These are phyloP conservation scores for Mionectes macconnelli DNA, from an alignment of 2,113 vertebrate species.

Conservation along the genomic window DNA sequence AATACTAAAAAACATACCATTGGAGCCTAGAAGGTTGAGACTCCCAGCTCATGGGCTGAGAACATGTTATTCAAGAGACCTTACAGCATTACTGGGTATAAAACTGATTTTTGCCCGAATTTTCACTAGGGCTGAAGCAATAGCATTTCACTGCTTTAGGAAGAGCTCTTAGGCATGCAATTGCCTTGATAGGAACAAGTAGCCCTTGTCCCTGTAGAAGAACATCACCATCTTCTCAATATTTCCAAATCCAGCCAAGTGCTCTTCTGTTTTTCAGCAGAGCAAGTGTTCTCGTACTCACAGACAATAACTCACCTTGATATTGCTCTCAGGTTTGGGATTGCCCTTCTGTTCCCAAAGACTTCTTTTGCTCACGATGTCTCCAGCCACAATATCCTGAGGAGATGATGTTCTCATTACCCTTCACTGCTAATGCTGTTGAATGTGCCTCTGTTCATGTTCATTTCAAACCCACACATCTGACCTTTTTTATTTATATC, in stretches of 20 bases:
- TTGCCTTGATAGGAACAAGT: neutral
- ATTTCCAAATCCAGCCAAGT: neutral
- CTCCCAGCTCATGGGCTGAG: neutral
- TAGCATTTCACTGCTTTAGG: neutral
- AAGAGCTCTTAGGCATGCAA: neutral
- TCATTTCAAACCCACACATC: neutral
- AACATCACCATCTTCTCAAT: neutral
- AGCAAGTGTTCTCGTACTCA: neutral
- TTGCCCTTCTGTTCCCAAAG: constrained; percentile 89
- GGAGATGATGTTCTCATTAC: neutral
- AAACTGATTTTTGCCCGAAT: neutral
- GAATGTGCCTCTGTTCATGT: neutral
- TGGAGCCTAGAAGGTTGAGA: neutral
- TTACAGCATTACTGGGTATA: neutral
- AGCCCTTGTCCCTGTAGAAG: neutral
- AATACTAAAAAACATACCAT: neutral
- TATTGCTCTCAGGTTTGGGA: constrained; percentile 23
- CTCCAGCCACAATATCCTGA: constrained; percentile 89
- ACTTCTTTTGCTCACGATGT: constrained; percentile 88
- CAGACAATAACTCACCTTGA: constrained; percentile 56
- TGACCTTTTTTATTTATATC: neutral
- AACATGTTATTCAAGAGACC: neutral
- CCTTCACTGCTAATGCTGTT: neutral
- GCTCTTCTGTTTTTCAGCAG: neutral
- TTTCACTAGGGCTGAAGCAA: neutral